Percentiles rank a stretch among this genome's conserved stretches.
phyloP scores from a whole-genome alignment of 2,797 vertebrate genomes.

The Choloepus didactylus region DNA sequence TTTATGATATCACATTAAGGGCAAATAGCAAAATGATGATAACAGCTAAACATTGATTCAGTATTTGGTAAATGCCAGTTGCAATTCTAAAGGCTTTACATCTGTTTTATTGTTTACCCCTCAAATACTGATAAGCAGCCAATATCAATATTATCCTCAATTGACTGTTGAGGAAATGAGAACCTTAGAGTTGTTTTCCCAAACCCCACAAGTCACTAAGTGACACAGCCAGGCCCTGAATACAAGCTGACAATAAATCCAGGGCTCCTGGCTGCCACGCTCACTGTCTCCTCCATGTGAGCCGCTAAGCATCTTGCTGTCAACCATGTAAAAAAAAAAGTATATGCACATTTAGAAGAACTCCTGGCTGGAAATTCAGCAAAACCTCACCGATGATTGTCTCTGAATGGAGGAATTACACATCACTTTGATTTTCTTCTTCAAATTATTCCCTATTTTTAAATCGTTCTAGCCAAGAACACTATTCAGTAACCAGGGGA shows the following conservation, averaged over 20 bases:
- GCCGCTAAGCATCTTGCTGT: background rate
- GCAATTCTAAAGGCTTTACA: background rate
- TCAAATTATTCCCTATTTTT: conserved; percentile 71
- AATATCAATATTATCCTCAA: background rate
- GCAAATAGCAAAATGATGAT: background rate
- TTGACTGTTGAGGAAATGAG: background rate
- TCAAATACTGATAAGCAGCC: background rate
- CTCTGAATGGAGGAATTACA: conserved; percentile 60
- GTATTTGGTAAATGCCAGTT: background rate
- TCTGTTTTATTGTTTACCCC: background rate
- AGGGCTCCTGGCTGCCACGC: background rate
- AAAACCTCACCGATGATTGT: conserved; percentile 9
- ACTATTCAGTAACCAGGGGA: conserved; percentile 55
- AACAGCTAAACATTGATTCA: background rate
- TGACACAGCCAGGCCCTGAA: background rate
- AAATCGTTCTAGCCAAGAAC: conserved; percentile 70
- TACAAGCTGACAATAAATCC: background rate
- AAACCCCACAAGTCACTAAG: background rate
- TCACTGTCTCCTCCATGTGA: background rate
- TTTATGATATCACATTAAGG: background rate
- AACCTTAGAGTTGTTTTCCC: background rate
- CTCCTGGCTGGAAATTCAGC: conserved; percentile 8
- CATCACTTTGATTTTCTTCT: conserved; percentile 71
- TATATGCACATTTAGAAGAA: conserved; percentile 24
- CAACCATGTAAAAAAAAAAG: background rate